Evolutionary conservation across 2,113 vertebrate genomes (phyloP), one percentile per base, ranked within the genome.

Genomic region (Trichechus manatus): DNA sequence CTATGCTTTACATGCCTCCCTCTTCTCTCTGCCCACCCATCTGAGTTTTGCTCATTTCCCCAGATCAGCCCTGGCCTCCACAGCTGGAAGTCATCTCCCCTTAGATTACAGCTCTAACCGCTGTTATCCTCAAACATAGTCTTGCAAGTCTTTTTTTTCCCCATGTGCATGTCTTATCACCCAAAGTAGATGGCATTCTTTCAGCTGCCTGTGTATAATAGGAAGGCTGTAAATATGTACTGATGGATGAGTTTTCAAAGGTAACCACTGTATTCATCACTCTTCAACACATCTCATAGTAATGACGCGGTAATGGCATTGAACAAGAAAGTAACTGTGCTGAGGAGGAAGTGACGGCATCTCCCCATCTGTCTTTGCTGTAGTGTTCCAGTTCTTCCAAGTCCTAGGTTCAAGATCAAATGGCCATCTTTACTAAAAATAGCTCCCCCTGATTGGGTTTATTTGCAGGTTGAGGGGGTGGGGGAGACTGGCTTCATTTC

Each of bases 11-110:
- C 75, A 23, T 72, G 78, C 66, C 86, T 85, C 81, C 63, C 31
- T 83, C 56, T 66, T 53, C 66, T 86, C 14, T 66, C 36, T 89
- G 3, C 39, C 63, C n/a, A 27, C 44, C 68, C 75, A 47, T 36
- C 36, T 11, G 36, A 74, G 50, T 68, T 87, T 93, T 64, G 72
- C 66, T 92, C 36, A 11, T 61, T 96, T 93, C 70, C 31, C 23
- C 66, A 70, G 86, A 64, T 39, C 9, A 56, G 42, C 33, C 39
- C 64, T 89, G 64, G 31, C 22, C 68, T 78, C 83, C 87, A 70
- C 80, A 96, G 95, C 56, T 88, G 78, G 64, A 94, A 96, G 39
- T 68, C 88, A 84, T 84, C 44, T 44, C 47, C 80, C 36, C 39
- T 91, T 78, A 70, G 95, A 77, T 72, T 33, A 36, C 1, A 56